These are phyloP conservation scores for Drosophila willistoni DNA, from an alignment of 1,140 invertebrate genomes.

Conservation along the genomic window DNA sequence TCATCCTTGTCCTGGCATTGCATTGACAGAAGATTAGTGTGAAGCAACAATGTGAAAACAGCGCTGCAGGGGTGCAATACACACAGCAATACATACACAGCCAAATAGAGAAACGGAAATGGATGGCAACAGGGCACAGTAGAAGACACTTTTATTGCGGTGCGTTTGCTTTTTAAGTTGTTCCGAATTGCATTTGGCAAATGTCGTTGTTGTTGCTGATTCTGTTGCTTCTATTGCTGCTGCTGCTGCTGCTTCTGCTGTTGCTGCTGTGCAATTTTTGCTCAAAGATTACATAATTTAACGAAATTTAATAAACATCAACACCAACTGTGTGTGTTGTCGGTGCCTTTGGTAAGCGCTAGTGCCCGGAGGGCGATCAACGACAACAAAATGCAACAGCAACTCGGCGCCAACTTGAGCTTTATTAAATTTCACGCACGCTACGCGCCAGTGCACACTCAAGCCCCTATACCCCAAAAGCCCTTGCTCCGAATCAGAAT, in stretches of 20 bases:
- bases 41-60: slow-evolving; percentile 81
- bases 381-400: slow-evolving; percentile 7
- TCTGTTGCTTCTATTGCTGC: slow-evolving; percentile 28
- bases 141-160: slow-evolving; percentile 77
- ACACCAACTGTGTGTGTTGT: slow-evolving; percentile 57
- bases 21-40: slow-evolving; percentile 80
- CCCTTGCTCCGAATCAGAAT: slow-evolving; percentile 36
- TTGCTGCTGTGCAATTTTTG: slow-evolving; percentile 40
- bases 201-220: slow-evolving; percentile 44
- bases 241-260: slow-evolving; percentile 18
- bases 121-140: slow-evolving; percentile 55
- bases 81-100: slow-evolving; percentile 22
- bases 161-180: slow-evolving; percentile 77
- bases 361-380: slow-evolving; percentile 8
- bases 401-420: slow-evolving; percentile 52
- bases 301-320: slow-evolving; percentile 80
- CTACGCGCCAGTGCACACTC: slow-evolving; percentile 44
- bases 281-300: slow-evolving; percentile 77
- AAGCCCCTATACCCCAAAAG: slow-evolving; percentile 3
- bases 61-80: slow-evolving; percentile 59
- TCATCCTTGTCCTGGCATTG: slow-evolving; percentile 69
- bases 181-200: slow-evolving; percentile 77
- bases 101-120: slow-evolving; percentile 52
- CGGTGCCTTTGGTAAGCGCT: slow-evolving; percentile 25
- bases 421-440: slow-evolving; percentile 80